Evolutionary conservation across 2,113 vertebrate species (phyloP).

Genomic region (Mixornis gularis): DNA sequence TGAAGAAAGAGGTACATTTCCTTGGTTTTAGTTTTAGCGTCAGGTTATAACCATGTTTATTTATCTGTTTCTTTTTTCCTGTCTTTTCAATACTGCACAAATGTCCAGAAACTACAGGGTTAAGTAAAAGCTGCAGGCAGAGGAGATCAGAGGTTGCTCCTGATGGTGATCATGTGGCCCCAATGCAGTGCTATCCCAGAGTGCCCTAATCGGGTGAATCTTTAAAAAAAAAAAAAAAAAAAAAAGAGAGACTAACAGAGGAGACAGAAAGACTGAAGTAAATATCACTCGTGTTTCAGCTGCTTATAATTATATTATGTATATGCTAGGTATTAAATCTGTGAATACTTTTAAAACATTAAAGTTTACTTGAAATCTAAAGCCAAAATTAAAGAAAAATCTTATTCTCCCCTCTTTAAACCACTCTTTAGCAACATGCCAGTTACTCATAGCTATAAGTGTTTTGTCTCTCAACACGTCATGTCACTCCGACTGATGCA

Average conservation of each 20-base stretch:
- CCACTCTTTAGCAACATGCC: conserved; percentile 69
- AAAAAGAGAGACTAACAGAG: conserved; percentile 68
- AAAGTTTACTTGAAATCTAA: conserved; percentile 75
- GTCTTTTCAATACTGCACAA: conserved; percentile 93
- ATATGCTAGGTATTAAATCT: conserved; percentile 73
- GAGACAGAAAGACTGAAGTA: conserved; percentile 72
- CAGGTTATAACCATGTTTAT: conserved; percentile 85
- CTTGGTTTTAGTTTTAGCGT: conserved; percentile 84
- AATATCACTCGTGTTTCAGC: conserved; percentile 71
- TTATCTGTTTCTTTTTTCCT: conserved; percentile 84
- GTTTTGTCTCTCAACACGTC: conserved; percentile 67
- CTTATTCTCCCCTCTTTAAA: conserved; percentile 63
- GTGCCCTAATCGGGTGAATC: conserved; percentile 62
- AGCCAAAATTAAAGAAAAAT: conserved; percentile 69
- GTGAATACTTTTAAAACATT: conserved; percentile 76
- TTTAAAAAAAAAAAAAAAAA: conserved; percentile 45
- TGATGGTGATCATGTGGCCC: conserved; percentile 73
- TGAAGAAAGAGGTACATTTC: conserved; percentile 97
- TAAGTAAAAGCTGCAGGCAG: conserved; percentile 82
- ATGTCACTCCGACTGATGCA: conserved; percentile 55
- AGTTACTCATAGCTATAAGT: conserved; percentile 60
- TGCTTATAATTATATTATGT: conserved; percentile 68
- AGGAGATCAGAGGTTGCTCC: conserved; percentile 81
- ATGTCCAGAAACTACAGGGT: conserved; percentile 83
- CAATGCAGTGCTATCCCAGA: conserved; percentile 78